Base-by-base conservation (phyloP, 2,113 vertebrate species). In the Brachirus orientalis region DNA sequence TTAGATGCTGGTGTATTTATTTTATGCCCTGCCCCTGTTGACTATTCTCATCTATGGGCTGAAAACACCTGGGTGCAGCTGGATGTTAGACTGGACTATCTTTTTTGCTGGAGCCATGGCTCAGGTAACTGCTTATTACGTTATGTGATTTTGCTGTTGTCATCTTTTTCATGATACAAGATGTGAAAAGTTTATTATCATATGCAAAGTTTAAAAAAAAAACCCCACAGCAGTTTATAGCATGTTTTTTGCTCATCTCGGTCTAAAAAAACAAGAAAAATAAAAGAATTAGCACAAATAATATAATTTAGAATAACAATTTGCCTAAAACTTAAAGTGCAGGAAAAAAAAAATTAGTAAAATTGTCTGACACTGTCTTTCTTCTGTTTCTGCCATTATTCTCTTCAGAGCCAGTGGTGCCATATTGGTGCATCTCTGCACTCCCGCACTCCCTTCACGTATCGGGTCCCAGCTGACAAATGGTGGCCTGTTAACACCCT, bases 51-150 rank as follows among this genome's bases (percentile, higher is more conserved):
- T 84, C 60, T 96, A 94, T 0, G 96, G 92, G 13, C 93, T 99
- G 72, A 63, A 70, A 3, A 72, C 70, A 28, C 97, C 97, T 0
- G 96, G 95, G 35, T 96, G 96, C 77, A 90, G 88, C 43, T 98
- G 97, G 96, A 93, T 99, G 93, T 88, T 95, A 1, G 97, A 98
- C 86, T 96, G 93, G 94, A 93, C 95, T 55, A 45, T 98, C 67
- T 76, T 98, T 80, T 92, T 94, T 2, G 96, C 96, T 0, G 96
- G 95, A 0, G 96, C 94, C 18, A 65, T 96, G 0, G 93, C 94
- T 3, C 97, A 99, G 95, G 97, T 99, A 88, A 55, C 17, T 48
- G 2, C 0, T n/a, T 45, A 8, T 51, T 17, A 4, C 6, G 8
- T 51, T 17, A 4, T 7, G 8, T 36, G 13, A 62, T 22, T 65